These are phyloP conservation scores for Drosophila antonietae DNA, from an alignment of 2,888 invertebrate genomes.

Conservation along the genomic window DNA sequence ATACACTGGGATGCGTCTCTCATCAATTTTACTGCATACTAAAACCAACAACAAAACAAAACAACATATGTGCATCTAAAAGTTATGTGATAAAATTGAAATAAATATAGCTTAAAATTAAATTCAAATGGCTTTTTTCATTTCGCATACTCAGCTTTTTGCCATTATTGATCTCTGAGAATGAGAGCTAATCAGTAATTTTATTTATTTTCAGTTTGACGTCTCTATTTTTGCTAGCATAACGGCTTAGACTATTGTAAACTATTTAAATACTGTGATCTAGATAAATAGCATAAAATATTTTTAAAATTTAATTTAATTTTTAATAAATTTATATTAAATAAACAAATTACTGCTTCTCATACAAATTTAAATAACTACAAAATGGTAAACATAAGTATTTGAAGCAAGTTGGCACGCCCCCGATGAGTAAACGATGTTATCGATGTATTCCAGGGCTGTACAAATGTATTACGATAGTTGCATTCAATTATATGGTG, in stretches of 20 bases:
- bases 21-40: constrained; percentile 28
- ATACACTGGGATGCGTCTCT: constrained; percentile 18
- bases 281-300: constrained; percentile 7
- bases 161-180: background rate
- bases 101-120: constrained; percentile 30
- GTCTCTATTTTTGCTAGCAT: constrained; percentile 68
- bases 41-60: constrained; percentile 22
- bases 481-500: background rate
- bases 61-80: constrained; percentile 37
- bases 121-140: constrained; percentile 26
- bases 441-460: constrained; percentile 4
- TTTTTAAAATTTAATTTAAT: background rate
- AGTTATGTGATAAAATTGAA: constrained; percentile 54
- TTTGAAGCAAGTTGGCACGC: background rate
- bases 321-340: background rate
- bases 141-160: constrained; percentile 26
- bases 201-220: constrained; percentile 71
- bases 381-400: background rate
- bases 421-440: background rate
- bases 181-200: constrained; percentile 9
- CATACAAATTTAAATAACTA: background rate
- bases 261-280: constrained; percentile 55
- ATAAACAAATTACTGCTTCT: no score
- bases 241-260: constrained; percentile 15
- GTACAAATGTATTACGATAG: background rate